Evolutionary conservation across 35 echinoderm and acorn worm genomes (phyloP), one percentile per base, ranked within the genome.

Genomic region (Chiridota heheva): DNA sequence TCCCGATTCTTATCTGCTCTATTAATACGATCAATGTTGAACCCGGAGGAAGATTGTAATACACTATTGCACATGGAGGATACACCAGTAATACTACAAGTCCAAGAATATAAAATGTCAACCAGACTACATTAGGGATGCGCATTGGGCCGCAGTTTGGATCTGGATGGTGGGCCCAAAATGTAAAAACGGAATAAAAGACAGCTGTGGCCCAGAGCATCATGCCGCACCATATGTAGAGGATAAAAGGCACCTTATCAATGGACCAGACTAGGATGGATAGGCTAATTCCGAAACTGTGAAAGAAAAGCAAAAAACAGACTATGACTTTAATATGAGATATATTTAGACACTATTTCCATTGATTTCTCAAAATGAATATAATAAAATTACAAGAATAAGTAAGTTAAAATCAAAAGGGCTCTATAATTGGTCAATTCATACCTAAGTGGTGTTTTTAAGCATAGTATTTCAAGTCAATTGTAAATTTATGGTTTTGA

Each of bases 181-280:
- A 85, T 38, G 86, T 80, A 53, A 98, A 91, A 25, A 62, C 56
- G 28, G 70, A 39, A 56, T 85, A 98, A 67, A 88, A 60, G 28
- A 92, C 67, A 17, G 82, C 45, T 84, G 90, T 98, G 12, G 85
- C 81, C 76, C 81, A 98, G 7, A 98, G 41, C 80, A 88, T 81
- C 95, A 98, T 98, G 22, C 85, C 27, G 44, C 81, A 91, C 95
- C 95, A 98, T 3, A 91, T 91, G 37, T 84, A 98, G 6, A 98
- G 65, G 15, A 91, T 85, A 2, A 81, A 49, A 30, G 95, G 95
- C 15, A 91, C 72, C 78, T 98, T 85, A 5, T 89, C 95, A 38
- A 98, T 82, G 16, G 62, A 37, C 85, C 95, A 87, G 41, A 81
- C 66, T 37, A 91, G 75, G 27, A 88, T 66, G 16, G 72, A 57